Base-by-base conservation (phyloP, 1,140 invertebrate genomes). In the Bombyx mandarina region DNA sequence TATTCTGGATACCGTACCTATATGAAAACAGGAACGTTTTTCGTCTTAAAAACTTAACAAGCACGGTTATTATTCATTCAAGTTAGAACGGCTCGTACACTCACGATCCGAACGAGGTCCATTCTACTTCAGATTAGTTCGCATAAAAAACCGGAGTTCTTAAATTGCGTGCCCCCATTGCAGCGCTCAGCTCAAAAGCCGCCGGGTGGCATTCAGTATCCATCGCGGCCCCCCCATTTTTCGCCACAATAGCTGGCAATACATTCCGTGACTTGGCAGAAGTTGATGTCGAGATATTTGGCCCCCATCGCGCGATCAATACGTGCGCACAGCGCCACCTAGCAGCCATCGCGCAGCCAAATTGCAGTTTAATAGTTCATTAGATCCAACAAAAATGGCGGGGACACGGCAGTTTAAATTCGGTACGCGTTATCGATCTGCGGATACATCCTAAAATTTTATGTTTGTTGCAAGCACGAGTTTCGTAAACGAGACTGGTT, bases 301-400 rank as follows among this genome's bases (percentile, higher is more conserved):
- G 72, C 75, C 73, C 73, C 79, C 62, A 60, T 64, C 56, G 62
- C 62, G 58, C 77, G 83, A 86, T 84, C 83, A 86, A 86, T 86
- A 86, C 76, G 58, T 86, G 83, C 81, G 83, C 83, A 71, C 69
- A 75, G 58, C 77, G 79, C 79, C 82, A 82, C 82, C 82, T 85
- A 82, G 66, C 71, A 57, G 60, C 70, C 75, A 75, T 70, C 79
- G 83, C 83, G 83, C 83, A 86, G 72, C 77, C 75, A 83, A 86
- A 86, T 86, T 84, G 75, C 81, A 86, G 67, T 86, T 85, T 86
- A 86, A 86, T 86, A 86, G 83, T 86, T 85, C 81, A 86, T 86
- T 83, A 86, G 82, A 83, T 82, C 77, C 70, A 66, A 69, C 79
- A 84, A 84, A 83, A 84, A 84, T 86, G 81, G 79, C 79, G 80